Base-by-base conservation (phyloP, 2,888 invertebrate genomes). In the Xestobium rufovillosum region DNA sequence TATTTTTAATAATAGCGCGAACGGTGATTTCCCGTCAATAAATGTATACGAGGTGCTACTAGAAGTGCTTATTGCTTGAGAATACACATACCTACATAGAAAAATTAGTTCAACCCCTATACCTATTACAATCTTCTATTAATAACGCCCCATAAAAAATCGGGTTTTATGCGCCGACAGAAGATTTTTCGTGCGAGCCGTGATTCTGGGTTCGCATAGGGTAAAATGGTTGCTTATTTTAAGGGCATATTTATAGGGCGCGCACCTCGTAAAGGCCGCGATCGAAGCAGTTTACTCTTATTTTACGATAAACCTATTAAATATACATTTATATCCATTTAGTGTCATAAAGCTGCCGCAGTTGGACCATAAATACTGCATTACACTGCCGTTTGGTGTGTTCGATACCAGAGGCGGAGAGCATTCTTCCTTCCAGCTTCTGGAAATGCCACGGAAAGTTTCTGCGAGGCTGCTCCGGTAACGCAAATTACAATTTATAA, bases 281-380 rank as follows among this genome's bases (percentile, higher is more conserved):
- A 50, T 53, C 52, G 51, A 47, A 47, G 39, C 48, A 41, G 51
- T 50, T 53, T 51, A 50, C 52, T 51, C 53, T 52, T 51, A 52
- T 53, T 53, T 55, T 56, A 56, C 50, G 53, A 49, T 51, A 49
- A 50, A 53, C 53, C 54, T 55, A 56, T 56, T 56, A 56, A 55
- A 56, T 55, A 52, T 50, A 55, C 56, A 56, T 56, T 55, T 55
- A 56, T 56, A 55, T 55, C 56, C 55, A 55, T 56, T 55, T 53
- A 50, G 47, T 48, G 49, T 50, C 51, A 53, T 55, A 55, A 54
- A 54, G 51, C 52, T 39, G 43, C 47, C 42, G 42, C 51, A 55
- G 47, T 52, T 47, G 47, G 51, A 50, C 50, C 53, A 52, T 55
- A 56, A 54, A 56, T 55, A 53, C 51, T 52, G 50, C 52, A 55